phyloP scores from a whole-genome alignment of 2,888 invertebrate species.

The Scrobipalpa costella region DNA sequence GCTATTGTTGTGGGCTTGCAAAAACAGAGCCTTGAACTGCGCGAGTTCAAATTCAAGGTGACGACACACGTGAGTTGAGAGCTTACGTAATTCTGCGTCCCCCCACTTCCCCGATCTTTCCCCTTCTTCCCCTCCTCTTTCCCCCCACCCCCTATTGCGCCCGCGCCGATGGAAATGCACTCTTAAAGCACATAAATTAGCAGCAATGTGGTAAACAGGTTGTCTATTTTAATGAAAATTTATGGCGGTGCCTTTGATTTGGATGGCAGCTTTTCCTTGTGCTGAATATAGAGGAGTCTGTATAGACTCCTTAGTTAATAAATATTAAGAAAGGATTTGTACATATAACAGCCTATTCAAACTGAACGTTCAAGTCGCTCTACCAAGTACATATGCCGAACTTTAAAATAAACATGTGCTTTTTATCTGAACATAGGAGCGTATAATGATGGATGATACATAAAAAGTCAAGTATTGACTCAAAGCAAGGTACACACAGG shows the following conservation, averaged over 20 bases:
- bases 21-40: conserved; percentile 78
- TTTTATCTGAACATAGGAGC: too few species aligned
- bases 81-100: conserved; percentile 64
- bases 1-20: conserved; percentile 66
- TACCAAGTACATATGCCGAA: too few species aligned
- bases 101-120: conserved; percentile 27
- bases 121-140: conserved; percentile 31
- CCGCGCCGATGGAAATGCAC: conserved; percentile 20
- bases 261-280: neutral
- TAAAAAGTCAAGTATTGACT: neutral
- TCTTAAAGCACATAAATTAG: conserved; percentile 10
- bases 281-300: neutral
- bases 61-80: conserved; percentile 60
- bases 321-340: neutral
- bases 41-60: conserved; percentile 75
- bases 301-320: neutral
- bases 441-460: neutral
- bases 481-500: neutral
- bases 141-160: conserved; percentile 21
- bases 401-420: too few species aligned
- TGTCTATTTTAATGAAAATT: conserved; percentile 16
- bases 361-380: neutral
- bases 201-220: conserved; percentile 10
- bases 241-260: neutral
- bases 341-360: neutral